Conservation (phyloP, 1,140 invertebrate species). For the Drosophila arizonae region DNA sequence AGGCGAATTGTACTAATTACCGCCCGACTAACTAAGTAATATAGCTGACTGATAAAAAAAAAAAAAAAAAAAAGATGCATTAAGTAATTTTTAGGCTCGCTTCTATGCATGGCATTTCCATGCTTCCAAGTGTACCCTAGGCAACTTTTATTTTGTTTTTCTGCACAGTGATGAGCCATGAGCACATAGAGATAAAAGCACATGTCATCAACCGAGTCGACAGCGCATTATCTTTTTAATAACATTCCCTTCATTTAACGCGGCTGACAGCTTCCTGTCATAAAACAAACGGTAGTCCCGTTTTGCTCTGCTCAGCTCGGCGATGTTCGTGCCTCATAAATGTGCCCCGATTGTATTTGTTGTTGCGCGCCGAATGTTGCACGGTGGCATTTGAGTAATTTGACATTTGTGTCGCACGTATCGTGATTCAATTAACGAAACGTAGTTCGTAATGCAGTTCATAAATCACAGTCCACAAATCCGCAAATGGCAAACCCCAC, state of each 20-base stretch:
- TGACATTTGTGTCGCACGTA: constrained; percentile 54
- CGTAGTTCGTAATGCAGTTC: constrained; percentile 38
- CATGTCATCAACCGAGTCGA: constrained; percentile 31
- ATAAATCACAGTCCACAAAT: constrained; percentile 61
- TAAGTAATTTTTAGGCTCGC: too few species aligned
- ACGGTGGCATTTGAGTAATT: constrained; percentile 35
- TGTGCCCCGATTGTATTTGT: too few species aligned
- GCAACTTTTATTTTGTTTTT: neutral
- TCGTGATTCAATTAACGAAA: constrained; percentile 69
- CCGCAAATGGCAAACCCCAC: constrained; percentile 7
- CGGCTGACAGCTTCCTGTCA: constrained; percentile 71
- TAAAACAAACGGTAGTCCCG: constrained; percentile 57
- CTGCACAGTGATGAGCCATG: too few species aligned
- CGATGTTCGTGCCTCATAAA: too few species aligned
- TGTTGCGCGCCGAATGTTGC: constrained; percentile 10
- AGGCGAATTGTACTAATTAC: too few species aligned
- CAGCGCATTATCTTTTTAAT: constrained; percentile 67
- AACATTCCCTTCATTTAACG: constrained; percentile 31
- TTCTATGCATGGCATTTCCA: too few species aligned
- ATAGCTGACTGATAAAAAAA: too few species aligned
- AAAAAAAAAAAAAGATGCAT: too few species aligned
- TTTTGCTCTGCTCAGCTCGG: neutral
- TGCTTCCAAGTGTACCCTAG: neutral
- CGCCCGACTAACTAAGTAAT: too few species aligned
- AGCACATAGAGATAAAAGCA: constrained; percentile 53